Evolutionary conservation across 2,797 vertebrate genomes (phyloP).

Genomic region (Okamejei kenojei): DNA sequence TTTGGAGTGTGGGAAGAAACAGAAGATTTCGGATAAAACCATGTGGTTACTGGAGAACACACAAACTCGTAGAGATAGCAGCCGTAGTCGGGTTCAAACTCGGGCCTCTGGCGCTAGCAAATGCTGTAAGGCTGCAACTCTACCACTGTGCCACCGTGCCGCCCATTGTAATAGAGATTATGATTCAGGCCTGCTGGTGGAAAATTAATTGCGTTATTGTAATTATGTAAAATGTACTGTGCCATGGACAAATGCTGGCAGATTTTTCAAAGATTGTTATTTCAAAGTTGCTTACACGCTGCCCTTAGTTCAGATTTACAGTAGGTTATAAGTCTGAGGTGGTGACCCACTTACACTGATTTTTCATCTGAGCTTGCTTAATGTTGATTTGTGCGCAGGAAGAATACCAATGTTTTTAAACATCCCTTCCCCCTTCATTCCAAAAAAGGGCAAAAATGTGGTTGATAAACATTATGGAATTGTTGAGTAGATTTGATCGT

Average conservation of each 20-base stretch:
- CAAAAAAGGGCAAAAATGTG: slow-evolving; percentile 14
- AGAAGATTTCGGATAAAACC: too few species aligned
- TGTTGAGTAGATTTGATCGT: neutral
- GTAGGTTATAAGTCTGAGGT: neutral
- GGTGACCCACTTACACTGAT: neutral
- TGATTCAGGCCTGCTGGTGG: neutral
- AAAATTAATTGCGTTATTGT: neutral
- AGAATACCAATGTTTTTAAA: neutral
- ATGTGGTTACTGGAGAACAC: too few species aligned
- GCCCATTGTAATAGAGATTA: neutral
- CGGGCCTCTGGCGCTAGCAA: too few species aligned
- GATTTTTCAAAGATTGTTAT: neutral
- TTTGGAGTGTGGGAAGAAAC: too few species aligned
- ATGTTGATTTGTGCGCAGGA: neutral
- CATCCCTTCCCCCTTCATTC: neutral
- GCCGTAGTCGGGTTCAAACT: too few species aligned
- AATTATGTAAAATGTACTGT: neutral
- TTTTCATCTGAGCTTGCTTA: neutral
- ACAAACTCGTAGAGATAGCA: too few species aligned
- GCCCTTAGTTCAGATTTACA: neutral
- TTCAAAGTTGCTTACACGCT: neutral
- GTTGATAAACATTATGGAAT: neutral
- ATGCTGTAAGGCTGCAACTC: too few species aligned
- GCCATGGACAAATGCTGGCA: too few species aligned
- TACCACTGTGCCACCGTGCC: too few species aligned